A percentile compares a stretch with the other conserved stretches of the same genome.
These are phyloP conservation scores for Tor tambroides DNA, from an alignment of 2,113 vertebrate genomes.

Conservation along the genomic window DNA sequence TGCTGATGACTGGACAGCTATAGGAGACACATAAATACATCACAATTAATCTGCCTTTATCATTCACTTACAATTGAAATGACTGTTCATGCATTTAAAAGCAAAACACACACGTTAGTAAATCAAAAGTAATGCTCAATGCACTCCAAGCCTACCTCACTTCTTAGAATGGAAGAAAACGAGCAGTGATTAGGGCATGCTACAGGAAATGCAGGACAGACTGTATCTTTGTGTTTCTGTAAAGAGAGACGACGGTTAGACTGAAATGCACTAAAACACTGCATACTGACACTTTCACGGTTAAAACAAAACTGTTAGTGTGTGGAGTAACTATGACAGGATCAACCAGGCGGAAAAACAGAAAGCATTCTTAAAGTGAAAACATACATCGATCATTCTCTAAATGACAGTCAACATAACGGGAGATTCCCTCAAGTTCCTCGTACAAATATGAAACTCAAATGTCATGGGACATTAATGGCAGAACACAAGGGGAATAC, in stretches of 20 bases:
- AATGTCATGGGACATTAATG: conserved; percentile 51
- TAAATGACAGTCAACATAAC: conserved; percentile 29
- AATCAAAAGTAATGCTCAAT: not conserved
- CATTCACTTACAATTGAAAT: not conserved
- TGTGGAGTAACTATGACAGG: not conserved
- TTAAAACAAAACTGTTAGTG: conserved; percentile 8
- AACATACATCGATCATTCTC: conserved; percentile 36
- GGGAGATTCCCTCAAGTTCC: conserved; percentile 60
- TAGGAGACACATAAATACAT: conserved; percentile 10
- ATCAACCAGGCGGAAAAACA: not conserved
- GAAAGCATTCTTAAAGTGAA: conserved; percentile 36
- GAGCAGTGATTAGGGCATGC: conserved; percentile 95
- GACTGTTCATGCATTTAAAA: not conserved
- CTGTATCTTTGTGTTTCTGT: conserved; percentile 95
- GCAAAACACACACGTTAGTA: not conserved
- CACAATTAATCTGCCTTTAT: not conserved
- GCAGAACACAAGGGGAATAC: conserved; percentile 44
- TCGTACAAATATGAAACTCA: conserved; percentile 53
- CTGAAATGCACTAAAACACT: conserved; percentile 51
- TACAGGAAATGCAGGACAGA: conserved; percentile 92
- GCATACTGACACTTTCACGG: not conserved
- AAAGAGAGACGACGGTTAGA: conserved; percentile 49
- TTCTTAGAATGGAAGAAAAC: conserved; percentile 87
- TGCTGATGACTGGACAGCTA: conserved; percentile 78
- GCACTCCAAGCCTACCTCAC: conserved; percentile 81